Conservation (phyloP, 1,140 invertebrate species). For the Meloidogyne chitwoodi region DNA sequence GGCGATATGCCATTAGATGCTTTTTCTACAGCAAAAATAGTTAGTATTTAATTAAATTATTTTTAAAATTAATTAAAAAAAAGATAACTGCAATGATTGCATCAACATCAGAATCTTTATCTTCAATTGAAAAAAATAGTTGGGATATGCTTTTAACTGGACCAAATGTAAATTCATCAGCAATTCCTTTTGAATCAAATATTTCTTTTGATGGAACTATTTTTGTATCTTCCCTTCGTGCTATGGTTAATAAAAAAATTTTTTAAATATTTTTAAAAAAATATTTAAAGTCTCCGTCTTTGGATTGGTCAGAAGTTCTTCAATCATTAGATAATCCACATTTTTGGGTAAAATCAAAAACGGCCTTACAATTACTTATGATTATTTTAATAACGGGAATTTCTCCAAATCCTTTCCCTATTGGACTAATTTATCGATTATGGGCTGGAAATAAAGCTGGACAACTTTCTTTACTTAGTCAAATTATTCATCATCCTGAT, state of each 20-base stretch:
- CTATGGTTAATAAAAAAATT: conserved; percentile 12
- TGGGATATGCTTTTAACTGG: conserved; percentile 19
- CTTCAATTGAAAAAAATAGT: conserved; percentile 6
- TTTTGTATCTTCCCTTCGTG: conserved; percentile 31
- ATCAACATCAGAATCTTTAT: neutral
- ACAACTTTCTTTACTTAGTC: conserved; percentile 69
- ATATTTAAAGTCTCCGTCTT: conserved; percentile 24
- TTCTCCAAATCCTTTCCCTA: conserved; percentile 24
- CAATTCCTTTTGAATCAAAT: too few relatives aligned
- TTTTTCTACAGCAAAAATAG: conserved; percentile 15
- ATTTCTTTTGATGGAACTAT: conserved; percentile 13
- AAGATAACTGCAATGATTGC: conserved; percentile 31
- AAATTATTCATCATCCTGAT: conserved; percentile 78
- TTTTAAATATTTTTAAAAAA: neutral
- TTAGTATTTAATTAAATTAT: neutral
- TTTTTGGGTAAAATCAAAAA: conserved; percentile 77
- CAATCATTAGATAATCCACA: conserved; percentile 80
- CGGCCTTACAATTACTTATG: conserved; percentile 68
- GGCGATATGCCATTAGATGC: conserved; percentile 22
- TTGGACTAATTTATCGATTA: conserved; percentile 13
- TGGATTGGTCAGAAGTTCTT: conserved; percentile 79
- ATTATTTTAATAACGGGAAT: conserved; percentile 19
- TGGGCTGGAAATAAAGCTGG: conserved; percentile 34
- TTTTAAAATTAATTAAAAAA: neutral
- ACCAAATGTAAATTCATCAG: neutral